phyloP scores from a whole-genome alignment of 1,140 invertebrate species.

The Lordiphosa stackelbergi region DNA sequence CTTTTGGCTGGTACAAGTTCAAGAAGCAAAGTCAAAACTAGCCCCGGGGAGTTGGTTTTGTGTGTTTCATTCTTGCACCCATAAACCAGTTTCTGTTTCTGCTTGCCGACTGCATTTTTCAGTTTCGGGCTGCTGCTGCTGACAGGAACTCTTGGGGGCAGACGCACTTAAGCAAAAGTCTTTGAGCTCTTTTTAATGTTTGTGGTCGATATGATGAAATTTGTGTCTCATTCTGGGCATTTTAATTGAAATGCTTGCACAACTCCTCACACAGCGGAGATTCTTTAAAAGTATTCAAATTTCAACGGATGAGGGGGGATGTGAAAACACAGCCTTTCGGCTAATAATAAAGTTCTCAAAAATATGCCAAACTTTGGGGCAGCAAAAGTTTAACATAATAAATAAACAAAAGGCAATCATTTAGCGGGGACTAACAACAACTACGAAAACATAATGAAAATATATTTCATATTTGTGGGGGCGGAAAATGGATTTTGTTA shows the following conservation, averaged over 20 bases:
- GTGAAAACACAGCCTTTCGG: slow-evolving; percentile 11
- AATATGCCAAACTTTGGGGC: slow-evolving; percentile 69
- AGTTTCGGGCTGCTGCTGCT: slow-evolving; percentile 7
- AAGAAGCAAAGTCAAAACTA: slow-evolving; percentile 44
- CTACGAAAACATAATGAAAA: slow-evolving; percentile 56
- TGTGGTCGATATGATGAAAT: slow-evolving; percentile 40
- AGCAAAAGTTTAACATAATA: slow-evolving; percentile 67
- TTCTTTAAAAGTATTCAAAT: slow-evolving; percentile 60
- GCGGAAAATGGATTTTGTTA: slow-evolving; percentile 11
- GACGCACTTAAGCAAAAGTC: slow-evolving; percentile 58
- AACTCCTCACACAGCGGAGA: slow-evolving; percentile 9
- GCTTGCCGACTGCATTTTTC: slow-evolving; percentile 27
- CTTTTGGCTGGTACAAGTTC: slow-evolving; percentile 58
- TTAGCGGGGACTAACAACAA: slow-evolving; percentile 17
- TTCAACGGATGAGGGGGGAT: slow-evolving; percentile 24
- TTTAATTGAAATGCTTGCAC: slow-evolving; percentile 62
- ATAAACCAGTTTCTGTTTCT: slow-evolving; percentile 50
- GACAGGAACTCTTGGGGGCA: slow-evolving; percentile 7
- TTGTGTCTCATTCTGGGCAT: slow-evolving; percentile 34
- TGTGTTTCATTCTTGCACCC: slow-evolving; percentile 30
- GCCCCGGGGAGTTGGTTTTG: slow-evolving; percentile 3
- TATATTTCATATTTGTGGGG: slow-evolving; percentile 55
- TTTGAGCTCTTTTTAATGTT: slow-evolving; percentile 3
- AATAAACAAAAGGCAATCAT: slow-evolving; percentile 60
- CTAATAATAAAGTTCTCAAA: slow-evolving; percentile 76